Evolutionary conservation across 2,797 vertebrate genomes (phyloP).

Genomic region (Phalloptychus januarius): DNA sequence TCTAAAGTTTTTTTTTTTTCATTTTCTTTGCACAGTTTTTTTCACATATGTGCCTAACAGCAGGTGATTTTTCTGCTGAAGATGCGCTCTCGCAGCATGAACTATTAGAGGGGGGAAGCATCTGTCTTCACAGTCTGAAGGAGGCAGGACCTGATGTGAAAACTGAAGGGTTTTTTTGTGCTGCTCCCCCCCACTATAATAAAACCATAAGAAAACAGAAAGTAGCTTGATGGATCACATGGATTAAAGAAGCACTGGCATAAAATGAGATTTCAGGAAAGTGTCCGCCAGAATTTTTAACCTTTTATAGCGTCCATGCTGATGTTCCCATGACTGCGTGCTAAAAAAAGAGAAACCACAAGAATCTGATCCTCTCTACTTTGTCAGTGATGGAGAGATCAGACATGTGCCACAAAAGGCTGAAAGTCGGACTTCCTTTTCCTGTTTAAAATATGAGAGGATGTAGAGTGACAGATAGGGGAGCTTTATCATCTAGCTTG

Average conservation of each 20-base stretch:
- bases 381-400: slow-evolving; percentile 63
- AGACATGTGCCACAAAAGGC: slow-evolving; percentile 65
- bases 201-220: neutral
- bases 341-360: slow-evolving; percentile 61
- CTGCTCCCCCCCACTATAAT: neutral
- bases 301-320: slow-evolving; percentile 23
- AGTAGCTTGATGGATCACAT: neutral
- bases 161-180: neutral
- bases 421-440: slow-evolving; percentile 70
- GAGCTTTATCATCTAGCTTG: slow-evolving; percentile 40
- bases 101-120: neutral
- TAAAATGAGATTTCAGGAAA: neutral
- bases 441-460: slow-evolving; percentile 72
- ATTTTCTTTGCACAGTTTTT: neutral
- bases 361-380: slow-evolving; percentile 56
- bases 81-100: neutral
- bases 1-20: neutral
- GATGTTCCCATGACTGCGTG: slow-evolving; percentile 40
- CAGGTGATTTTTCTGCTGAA: slow-evolving; percentile 12
- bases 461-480: slow-evolving; percentile 50
- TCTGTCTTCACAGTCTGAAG: neutral
- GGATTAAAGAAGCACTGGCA: neutral
- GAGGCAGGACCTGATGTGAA: slow-evolving; percentile 1
- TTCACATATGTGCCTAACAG: neutral
- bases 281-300: slow-evolving; percentile 5